A percentile compares a stretch with the other conserved stretches of the same genome.
Conservation (phyloP, 2,888 invertebrate species). For the Tenthredo amoena region DNA sequence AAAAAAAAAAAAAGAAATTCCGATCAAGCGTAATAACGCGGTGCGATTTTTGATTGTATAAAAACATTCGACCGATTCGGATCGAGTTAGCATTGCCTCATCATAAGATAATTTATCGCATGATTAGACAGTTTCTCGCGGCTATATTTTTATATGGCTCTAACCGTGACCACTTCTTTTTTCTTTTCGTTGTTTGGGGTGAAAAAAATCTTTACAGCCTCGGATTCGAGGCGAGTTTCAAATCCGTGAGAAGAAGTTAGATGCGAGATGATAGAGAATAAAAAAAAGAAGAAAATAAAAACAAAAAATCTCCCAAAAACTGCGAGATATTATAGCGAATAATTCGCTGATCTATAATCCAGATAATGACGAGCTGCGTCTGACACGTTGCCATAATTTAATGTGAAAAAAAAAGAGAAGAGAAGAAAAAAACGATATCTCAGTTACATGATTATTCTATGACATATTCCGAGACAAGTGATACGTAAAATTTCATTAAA, state of each 20-base stretch:
- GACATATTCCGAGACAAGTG: neutral
- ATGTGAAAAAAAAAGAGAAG: neutral
- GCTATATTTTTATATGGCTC: neutral
- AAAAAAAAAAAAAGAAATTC: neutral
- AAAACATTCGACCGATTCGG: neutral
- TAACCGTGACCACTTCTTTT: neutral
- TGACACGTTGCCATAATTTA: neutral
- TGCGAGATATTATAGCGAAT: neutral
- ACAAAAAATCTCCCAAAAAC: neutral
- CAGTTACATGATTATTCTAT: neutral
- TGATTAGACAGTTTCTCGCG: neutral
- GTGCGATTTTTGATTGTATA: neutral
- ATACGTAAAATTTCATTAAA: neutral
- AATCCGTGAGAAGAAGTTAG: neutral
- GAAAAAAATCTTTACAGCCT: neutral
- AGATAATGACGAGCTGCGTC: neutral
- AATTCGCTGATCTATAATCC: neutral
- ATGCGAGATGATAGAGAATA: too few species aligned
- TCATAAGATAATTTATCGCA: neutral
- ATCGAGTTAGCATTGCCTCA: neutral
- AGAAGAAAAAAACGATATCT: neutral
- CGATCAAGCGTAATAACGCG: neutral
- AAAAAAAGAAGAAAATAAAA: neutral
- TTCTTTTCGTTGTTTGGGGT: neutral
- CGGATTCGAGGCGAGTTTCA: neutral